Evolutionary conservation across 30 jellyfish, hydroid and myxozoan genomes (phyloP), one percentile per base, ranked within the genome.

Genomic region (Catostylus mosaicus): DNA sequence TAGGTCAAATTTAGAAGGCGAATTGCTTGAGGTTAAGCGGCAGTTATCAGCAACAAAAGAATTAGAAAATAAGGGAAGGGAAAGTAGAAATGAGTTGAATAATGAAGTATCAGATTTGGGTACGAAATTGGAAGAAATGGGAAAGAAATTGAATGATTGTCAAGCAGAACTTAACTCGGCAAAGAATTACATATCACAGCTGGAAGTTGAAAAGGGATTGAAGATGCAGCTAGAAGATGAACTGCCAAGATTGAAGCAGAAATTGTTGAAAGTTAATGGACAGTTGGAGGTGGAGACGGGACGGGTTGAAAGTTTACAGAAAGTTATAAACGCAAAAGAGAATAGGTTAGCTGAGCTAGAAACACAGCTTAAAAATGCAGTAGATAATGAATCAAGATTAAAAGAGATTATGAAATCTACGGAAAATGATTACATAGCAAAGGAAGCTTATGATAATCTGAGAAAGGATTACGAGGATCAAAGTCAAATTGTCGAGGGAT

Each of bases 151-250:
- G 18, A 57, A 62, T 4, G 83, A 57, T 22, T 7, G 76, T 1
- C 65, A 88, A n/a, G 66, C 61, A 3, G 90, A 88, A 33, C 43
- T 72, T 12, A 73, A 88, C 38, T 23, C 77, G 1, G 82, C 89
- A 66, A 80, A 48, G 37, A 79, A 80, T 64, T 66, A 62, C 24
- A 69, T 88, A 29, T 62, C 86, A 2, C 87, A 74, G 75, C 97
- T 78, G 2, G 97, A 88, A 48, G 92, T 88, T 26, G 93, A 79
- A 27, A 88, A 56, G 52, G 83, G 77, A 36, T 31, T 79, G 52
- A 73, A 73, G 37, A 31, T 29, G 2, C 92, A 88, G 47, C 77
- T 56, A 9, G 89, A 79, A 18, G 87, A 79, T 1, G 97, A 88
- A 19, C 36, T 88, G 31, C 29, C 80, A 18, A 68, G 78, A 31